Evolutionary conservation across 2,113 vertebrate species (phyloP), one percentile per base, ranked within the genome.

Genomic region (Malaclemys terrapin): DNA sequence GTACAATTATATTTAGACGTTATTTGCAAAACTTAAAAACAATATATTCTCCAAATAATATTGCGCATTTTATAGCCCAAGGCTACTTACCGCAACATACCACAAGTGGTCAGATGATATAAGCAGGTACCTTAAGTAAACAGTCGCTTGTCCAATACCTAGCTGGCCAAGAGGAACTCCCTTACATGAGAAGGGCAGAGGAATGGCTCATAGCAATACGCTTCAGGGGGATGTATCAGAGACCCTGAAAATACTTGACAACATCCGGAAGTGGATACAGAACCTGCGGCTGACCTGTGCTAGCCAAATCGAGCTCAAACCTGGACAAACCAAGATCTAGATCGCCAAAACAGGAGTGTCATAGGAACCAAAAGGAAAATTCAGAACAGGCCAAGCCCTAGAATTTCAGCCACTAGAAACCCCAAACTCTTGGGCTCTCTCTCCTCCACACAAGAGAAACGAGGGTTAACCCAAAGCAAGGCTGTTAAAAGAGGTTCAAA

Each of bases 251-350:
- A 97, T 97, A 98, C 97, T 98, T 97, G 96, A 98, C 97, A 98
- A 94, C 98, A 97, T 98, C 97, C 97, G 97, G 98, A 98, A 97
- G 97, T 96, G 96, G 98, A 97, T 98, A 98, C 97, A 98, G 97
- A 98, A 98, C 99, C 99, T 99, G 98, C 99, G 98, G 99, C 99
- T 99, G 99, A 99, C 99, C 99, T 99, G 99, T 97, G 99, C 99
- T 99, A 99, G 99, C 98, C 98, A 98, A 72, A 99, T 98, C 98
- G 98, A 98, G 98, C 98, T 98, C 98, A 98, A 97, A 97, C 97
- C 97, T 97, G 98, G 97, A 98, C 97, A 98, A 99, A 99, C 99
- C 99, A 99, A 99, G 99, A 99, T 98, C 98, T 99, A 99, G 98
- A 99, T 98, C 97, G 98, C 99, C 99, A 98, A 99, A 99, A 99